Conservation (phyloP, 2,888 invertebrate species). For the Drosophila vallismaia region DNA sequence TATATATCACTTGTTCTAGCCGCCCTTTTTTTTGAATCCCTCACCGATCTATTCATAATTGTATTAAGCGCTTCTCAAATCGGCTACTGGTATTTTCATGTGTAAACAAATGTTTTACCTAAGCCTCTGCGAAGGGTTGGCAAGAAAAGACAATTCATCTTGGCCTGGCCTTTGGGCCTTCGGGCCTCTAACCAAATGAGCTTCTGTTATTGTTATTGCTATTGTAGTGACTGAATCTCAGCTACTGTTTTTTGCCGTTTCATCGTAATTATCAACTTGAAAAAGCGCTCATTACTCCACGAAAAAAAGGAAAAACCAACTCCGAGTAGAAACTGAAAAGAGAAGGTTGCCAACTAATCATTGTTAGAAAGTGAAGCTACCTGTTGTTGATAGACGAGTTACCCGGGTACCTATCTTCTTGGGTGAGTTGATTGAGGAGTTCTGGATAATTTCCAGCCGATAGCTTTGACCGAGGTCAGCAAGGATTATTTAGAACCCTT, state of each 20-base stretch:
- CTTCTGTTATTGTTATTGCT: conserved; percentile 32
- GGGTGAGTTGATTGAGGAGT: conserved; percentile 14
- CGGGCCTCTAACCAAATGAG: conserved; percentile 67
- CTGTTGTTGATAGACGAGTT: conserved; percentile 51
- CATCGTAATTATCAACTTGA: conserved; percentile 77
- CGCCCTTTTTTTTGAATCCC: conserved; percentile 29
- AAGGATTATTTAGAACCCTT: conserved; percentile 18
- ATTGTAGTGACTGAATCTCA: conserved; percentile 25
- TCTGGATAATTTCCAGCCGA: conserved; percentile 21
- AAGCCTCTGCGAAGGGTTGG: conserved; percentile 50
- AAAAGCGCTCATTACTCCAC: conserved; percentile 68
- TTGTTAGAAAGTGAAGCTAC: conserved; percentile 69
- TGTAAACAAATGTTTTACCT: conserved; percentile 74
- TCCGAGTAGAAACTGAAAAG: conserved; percentile 24
- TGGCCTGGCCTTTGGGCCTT: conserved; percentile 22
- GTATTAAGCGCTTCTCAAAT: conserved; percentile 49
- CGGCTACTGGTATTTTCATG: conserved; percentile 76
- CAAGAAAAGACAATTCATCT: conserved; percentile 56
- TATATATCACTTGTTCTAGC: conserved; percentile 21
- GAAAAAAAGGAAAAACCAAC: conserved; percentile 11
- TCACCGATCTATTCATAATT: conserved; percentile 52
- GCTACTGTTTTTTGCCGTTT: conserved; percentile 60
- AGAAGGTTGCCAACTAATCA: conserved; percentile 54
- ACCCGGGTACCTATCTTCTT: conserved; percentile 29
- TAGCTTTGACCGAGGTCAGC: conserved; percentile 35